A percentile compares a stretch with the other conserved stretches of the same genome.
These are phyloP conservation scores for Folsomia candida DNA, from an alignment of 2,888 invertebrate genomes.

Conservation along the genomic window DNA sequence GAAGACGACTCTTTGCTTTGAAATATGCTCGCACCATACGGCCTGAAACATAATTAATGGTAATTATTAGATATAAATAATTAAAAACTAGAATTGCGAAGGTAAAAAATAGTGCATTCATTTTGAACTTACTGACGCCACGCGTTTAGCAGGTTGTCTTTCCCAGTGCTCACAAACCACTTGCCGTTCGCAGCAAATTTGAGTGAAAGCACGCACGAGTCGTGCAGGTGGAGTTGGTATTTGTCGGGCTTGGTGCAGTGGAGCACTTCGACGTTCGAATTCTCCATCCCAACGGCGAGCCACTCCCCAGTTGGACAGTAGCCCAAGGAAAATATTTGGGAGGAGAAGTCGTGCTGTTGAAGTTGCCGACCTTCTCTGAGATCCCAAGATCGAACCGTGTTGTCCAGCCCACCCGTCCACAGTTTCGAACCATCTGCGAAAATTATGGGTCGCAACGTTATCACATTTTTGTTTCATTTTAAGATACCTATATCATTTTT, in stretches of 20 bases:
- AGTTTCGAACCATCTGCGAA: constrained; percentile 77
- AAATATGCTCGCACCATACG: neutral
- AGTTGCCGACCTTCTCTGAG: constrained; percentile 75
- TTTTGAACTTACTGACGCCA: constrained; percentile 68
- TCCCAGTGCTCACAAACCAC: constrained; percentile 91
- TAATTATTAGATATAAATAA: neutral
- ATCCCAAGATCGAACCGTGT: constrained; percentile 65
- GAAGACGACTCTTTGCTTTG: constrained; percentile 82
- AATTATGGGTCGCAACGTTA: constrained; percentile 10
- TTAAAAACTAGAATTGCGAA: neutral
- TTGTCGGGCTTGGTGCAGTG: constrained; percentile 87
- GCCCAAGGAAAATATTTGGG: constrained; percentile 84
- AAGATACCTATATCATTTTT: too few relatives aligned
- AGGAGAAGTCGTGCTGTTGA: constrained; percentile 86
- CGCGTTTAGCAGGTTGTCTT: constrained; percentile 62
- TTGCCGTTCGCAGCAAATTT: constrained; percentile 91
- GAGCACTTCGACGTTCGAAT: constrained; percentile 88
- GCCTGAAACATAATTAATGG: too few relatives aligned
- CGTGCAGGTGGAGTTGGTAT: constrained; percentile 92
- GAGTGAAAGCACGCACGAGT: constrained; percentile 90
- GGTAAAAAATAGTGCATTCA: neutral
- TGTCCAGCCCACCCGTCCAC: constrained; percentile 94
- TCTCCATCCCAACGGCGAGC: constrained; percentile 96
- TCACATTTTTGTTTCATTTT: too few relatives aligned
- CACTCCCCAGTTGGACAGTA: constrained; percentile 94